These are phyloP conservation scores for Passer montanus DNA, from an alignment of 2,113 vertebrate species.

Conservation along the genomic window DNA sequence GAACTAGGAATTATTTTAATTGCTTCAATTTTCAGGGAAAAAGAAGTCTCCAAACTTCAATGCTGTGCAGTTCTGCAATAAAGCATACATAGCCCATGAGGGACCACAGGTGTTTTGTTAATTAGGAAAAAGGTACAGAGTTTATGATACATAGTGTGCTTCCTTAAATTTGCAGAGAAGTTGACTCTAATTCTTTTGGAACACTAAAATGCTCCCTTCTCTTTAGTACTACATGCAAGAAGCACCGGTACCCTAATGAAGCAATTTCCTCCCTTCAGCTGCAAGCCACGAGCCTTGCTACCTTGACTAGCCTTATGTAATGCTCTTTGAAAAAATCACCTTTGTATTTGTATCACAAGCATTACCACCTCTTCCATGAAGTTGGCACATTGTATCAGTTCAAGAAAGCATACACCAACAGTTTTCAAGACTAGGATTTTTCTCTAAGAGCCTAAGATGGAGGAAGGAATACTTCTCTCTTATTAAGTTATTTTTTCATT, in stretches of 20 bases:
- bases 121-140: neutral
- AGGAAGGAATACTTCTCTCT: neutral
- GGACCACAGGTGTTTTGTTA: neutral
- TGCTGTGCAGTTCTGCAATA: neutral
- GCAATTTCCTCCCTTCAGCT: neutral
- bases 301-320: neutral
- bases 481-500: neutral
- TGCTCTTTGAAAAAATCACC: neutral
- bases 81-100: neutral
- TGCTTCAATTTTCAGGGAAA: neutral
- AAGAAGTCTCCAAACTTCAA: neutral
- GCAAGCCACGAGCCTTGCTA: neutral
- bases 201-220: neutral
- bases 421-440: neutral
- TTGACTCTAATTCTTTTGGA: neutral
- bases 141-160: neutral
- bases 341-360: neutral
- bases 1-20: neutral
- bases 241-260: neutral
- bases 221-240: neutral
- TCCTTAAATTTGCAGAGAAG: neutral
- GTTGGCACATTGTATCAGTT: neutral
- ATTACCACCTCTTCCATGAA: neutral
- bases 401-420: neutral
- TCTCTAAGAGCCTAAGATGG: neutral